Percentiles rank a stretch among this genome's conserved stretches.
phyloP scores from a whole-genome alignment of 2,113 vertebrate species.

The Aythya baeri region DNA sequence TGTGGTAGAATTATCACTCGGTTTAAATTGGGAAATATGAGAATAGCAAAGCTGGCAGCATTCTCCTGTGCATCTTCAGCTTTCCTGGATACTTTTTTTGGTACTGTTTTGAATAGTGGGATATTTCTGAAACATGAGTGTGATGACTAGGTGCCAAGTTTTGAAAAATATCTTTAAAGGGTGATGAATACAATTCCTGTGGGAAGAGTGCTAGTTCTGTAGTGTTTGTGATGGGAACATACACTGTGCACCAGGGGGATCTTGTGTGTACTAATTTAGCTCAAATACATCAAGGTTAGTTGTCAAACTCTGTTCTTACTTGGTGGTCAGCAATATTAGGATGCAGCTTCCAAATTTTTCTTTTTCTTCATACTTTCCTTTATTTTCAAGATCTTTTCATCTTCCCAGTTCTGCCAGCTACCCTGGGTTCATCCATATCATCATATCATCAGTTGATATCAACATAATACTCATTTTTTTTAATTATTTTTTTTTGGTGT shows the following conservation, averaged over 20 bases:
- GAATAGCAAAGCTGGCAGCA: conserved; percentile 36
- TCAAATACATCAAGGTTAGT: neutral
- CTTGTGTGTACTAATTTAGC: neutral
- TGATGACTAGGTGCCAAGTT: conserved; percentile 17
- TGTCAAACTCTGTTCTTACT: neutral
- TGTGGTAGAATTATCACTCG: conserved; percentile 17
- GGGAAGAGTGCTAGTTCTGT: neutral
- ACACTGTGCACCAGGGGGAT: neutral
- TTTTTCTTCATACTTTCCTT: neutral
- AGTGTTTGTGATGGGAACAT: neutral
- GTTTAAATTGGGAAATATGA: conserved; percentile 15
- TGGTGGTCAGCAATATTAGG: neutral
- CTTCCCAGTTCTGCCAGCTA: neutral
- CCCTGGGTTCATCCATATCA: neutral
- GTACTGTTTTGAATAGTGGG: conserved; percentile 1
- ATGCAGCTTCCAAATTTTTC: neutral
- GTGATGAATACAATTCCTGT: neutral
- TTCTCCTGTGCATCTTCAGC: conserved; percentile 27
- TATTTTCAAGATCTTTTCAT: neutral
- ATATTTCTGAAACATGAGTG: conserved; percentile 24
- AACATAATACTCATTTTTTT: neutral
- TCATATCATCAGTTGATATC: neutral
- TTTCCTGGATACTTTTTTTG: neutral
- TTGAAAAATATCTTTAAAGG: conserved; percentile 12
- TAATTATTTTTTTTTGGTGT: too few species aligned